Evolutionary conservation across 2,113 vertebrate genomes (phyloP), one percentile per base, ranked within the genome.

Genomic region (Grallaria varia): DNA sequence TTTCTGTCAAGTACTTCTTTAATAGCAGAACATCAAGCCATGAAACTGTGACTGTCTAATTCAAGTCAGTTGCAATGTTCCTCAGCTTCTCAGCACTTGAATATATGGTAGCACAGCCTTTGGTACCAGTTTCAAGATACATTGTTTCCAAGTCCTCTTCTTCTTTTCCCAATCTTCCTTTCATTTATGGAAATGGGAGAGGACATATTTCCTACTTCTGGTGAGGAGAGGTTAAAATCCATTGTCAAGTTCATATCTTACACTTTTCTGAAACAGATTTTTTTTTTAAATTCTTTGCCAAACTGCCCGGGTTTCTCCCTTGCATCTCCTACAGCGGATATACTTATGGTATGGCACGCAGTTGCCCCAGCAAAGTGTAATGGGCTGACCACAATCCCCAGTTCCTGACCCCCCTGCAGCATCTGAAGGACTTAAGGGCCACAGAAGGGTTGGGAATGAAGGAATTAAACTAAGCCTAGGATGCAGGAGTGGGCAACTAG

Each of bases 391-490:
- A 3, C 19, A 53, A 18, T 64, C 22, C 9, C 15, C 20, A 60
- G 28, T 59, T 7, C 4, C 20, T 0, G 0, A 14, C 6, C 5
- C 7, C 7, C 1, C 12, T 50, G 30, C 25, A 44, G 30, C 31
- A 18, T 14, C 8, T n/a, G 3, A 2, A 25, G 18, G 17, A 8
- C 33, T 33, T 35, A 56, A 30, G 9, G 9, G 9, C 15, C 23
- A 2, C 23, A 20, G n/a, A 66, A 50, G 24, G 75, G 15, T 24
- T 82, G 25, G 33, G 13, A 52, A 42, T 1, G 6, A 59, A 84
- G 64, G 19, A 80, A 16, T 37, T 33, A 81, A 39, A 18, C 22
- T 73, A 30, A 64, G 14, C 35, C 23, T 42, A 18, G 35, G 9
- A 42, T 73, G 44, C 28, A 55, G 50, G 3, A 13, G 7, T 2